phyloP scores from a whole-genome alignment of 2,113 vertebrate species.

The Menura novaehollandiae region DNA sequence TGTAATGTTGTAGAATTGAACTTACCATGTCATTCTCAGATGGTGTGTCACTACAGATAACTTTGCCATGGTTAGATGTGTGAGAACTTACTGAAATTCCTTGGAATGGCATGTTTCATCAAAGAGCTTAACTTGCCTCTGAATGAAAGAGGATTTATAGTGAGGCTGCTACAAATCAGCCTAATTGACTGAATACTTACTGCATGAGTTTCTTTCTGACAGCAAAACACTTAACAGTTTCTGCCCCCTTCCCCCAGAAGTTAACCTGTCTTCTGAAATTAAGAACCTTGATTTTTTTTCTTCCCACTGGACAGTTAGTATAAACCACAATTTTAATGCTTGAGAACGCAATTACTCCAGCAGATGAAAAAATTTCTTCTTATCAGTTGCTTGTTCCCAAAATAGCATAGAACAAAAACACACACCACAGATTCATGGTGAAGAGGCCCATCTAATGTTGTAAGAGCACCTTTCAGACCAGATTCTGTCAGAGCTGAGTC shows the following conservation, averaged over 20 bases:
- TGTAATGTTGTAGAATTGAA: not conserved
- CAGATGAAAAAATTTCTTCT: not conserved
- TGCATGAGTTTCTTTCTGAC: not conserved
- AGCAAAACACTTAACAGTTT: not conserved
- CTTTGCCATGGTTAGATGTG: not conserved
- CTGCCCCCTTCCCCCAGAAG: not conserved
- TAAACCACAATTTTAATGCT: not conserved
- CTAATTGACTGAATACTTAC: conserved; percentile 8
- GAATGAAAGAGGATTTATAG: conserved; percentile 4
- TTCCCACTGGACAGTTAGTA: not conserved
- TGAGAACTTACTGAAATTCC: not conserved
- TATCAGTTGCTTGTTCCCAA: not conserved
- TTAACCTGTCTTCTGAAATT: not conserved
- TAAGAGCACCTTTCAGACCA: not conserved
- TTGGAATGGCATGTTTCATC: not conserved
- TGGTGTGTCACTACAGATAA: not conserved
- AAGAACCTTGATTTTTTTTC: not conserved
- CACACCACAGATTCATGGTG: not conserved
- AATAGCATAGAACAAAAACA: not conserved
- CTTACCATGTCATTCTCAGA: not conserved
- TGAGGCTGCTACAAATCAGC: not conserved
- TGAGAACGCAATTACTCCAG: not conserved
- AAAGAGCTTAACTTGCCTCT: not conserved
- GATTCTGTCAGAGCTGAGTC: not conserved
- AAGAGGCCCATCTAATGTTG: not conserved